Percentiles rank a stretch among this genome's conserved stretches.
These are phyloP conservation scores for Hippolais icterina DNA, from an alignment of 2,113 vertebrate genomes.

Conservation along the genomic window DNA sequence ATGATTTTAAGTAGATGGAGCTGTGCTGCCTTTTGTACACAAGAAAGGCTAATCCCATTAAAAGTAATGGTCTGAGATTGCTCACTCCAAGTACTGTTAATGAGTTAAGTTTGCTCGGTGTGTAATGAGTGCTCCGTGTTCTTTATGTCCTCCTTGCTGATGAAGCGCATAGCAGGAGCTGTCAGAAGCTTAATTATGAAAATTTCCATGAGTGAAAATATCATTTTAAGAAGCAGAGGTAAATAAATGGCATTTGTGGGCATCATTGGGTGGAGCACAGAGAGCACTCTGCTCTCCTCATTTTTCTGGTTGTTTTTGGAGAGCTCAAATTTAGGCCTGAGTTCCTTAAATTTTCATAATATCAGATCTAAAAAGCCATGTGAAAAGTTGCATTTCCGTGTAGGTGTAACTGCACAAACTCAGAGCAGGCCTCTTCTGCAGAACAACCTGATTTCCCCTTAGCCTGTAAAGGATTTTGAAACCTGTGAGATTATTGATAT, in stretches of 20 bases:
- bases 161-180: constrained; percentile 24
- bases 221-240: background rate
- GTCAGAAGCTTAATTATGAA: constrained; percentile 43
- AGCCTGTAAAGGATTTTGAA: background rate
- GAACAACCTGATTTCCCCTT: background rate
- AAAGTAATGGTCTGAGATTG: constrained; percentile 60
- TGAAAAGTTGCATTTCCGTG: background rate
- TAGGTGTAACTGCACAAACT: background rate
- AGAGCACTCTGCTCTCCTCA: background rate
- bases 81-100: constrained; percentile 55
- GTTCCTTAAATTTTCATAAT: background rate
- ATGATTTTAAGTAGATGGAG: constrained; percentile 40
- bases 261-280: background rate
- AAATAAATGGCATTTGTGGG: constrained; percentile 13
- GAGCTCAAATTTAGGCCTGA: background rate
- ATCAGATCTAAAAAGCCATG: background rate
- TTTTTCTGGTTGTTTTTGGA: background rate
- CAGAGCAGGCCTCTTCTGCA: background rate
- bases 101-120: constrained; percentile 53
- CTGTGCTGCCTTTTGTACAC: constrained; percentile 45
- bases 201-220: constrained; percentile 41
- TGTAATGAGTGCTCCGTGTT: constrained; percentile 48
- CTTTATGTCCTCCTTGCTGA: constrained; percentile 47
- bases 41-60: constrained; percentile 61
- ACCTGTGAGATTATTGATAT: background rate